Evolutionary conservation across 2,888 invertebrate species (phyloP).

Genomic region (Tineola bisselliella): DNA sequence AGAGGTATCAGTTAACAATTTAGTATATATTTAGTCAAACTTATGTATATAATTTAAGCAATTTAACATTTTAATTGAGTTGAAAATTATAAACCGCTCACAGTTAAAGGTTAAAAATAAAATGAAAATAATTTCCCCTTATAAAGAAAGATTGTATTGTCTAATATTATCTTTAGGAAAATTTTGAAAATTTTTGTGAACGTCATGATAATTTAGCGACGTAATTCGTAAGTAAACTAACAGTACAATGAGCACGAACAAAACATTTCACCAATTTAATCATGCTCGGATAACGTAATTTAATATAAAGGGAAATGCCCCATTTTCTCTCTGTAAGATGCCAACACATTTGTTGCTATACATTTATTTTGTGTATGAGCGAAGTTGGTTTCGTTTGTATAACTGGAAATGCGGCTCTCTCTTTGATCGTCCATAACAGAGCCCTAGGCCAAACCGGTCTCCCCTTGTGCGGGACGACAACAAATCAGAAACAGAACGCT

Average conservation of each 20-base stretch:
- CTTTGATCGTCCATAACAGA: not conserved
- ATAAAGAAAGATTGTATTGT: too few species aligned
- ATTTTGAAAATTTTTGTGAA: too few species aligned
- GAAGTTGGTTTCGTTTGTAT: not conserved
- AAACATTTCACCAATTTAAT: constrained; percentile 5
- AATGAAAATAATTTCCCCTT: too few species aligned
- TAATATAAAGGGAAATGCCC: constrained; percentile 3
- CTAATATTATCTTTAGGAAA: too few species aligned
- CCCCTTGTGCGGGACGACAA: not conserved
- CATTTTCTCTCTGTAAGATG: not conserved
- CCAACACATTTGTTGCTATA: not conserved
- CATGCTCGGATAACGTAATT: constrained; percentile 1
- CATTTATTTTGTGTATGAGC: not conserved
- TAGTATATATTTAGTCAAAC: too few species aligned
- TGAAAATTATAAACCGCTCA: too few species aligned
- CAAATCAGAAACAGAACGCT: constrained; percentile 6
- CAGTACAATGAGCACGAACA: not conserved
- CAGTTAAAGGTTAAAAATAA: too few species aligned
- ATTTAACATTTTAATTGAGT: too few species aligned
- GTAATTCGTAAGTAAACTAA: not conserved
- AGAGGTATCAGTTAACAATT: too few species aligned
- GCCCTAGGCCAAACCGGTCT: not conserved
- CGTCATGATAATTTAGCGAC: too few species aligned
- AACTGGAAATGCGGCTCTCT: not conserved
- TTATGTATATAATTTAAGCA: too few species aligned